These are phyloP conservation scores for Sarcoramphus papa DNA, from an alignment of 2,797 vertebrate species.

Conservation along the genomic window DNA sequence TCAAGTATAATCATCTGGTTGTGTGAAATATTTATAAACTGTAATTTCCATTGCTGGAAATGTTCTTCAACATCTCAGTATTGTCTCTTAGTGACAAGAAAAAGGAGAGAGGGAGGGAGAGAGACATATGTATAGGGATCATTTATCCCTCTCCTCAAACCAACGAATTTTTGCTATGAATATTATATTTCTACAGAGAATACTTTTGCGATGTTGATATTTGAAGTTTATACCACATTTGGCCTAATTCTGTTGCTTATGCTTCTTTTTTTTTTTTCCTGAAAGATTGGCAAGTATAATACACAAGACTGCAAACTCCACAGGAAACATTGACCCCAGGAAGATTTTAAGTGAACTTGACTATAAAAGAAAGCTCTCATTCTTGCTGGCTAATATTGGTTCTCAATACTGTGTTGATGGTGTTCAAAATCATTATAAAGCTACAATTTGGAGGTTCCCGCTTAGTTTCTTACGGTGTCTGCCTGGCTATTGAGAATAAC, in stretches of 20 bases:
- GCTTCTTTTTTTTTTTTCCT: background rate
- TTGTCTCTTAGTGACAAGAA: constrained; percentile 12
- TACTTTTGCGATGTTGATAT: background rate
- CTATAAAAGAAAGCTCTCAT: background rate
- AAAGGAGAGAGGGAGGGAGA: background rate
- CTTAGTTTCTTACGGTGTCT: background rate
- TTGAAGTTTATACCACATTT: background rate
- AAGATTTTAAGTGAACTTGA: background rate
- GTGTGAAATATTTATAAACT: constrained; percentile 50
- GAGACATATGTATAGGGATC: background rate
- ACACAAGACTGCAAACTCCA: background rate
- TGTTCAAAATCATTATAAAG: background rate
- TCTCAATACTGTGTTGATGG: background rate
- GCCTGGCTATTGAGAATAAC: background rate
- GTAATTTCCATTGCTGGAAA: constrained; percentile 26
- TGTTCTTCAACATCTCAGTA: background rate
- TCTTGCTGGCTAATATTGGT: background rate
- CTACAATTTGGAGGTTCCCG: background rate
- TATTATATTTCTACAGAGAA: background rate
- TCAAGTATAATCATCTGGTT: constrained; percentile 35
- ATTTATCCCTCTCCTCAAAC: background rate
- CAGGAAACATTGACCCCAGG: background rate
- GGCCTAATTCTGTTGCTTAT: background rate
- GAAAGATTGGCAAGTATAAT: background rate
- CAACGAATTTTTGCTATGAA: background rate